phyloP scores from a whole-genome alignment of 37 sponge, comb jelly and placozoan genomes.

The Bolinopsis microptera region DNA sequence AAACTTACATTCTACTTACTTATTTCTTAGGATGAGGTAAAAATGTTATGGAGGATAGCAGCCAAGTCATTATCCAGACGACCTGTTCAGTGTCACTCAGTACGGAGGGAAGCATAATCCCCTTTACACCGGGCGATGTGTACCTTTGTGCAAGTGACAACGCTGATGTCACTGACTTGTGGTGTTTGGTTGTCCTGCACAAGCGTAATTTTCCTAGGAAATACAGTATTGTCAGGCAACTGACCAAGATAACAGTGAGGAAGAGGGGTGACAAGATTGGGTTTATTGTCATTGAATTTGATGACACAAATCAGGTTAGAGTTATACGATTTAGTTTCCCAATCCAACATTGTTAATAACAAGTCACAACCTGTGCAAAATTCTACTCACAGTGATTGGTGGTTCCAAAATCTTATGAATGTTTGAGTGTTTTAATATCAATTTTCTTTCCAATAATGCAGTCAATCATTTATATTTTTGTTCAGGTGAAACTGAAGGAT shows the following conservation, averaged over 20 bases:
- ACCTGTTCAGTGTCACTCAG: slow-evolving; percentile 42
- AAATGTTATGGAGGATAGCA: slow-evolving; percentile 43
- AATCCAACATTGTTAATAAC: too few relatives aligned
- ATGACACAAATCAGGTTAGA: slow-evolving; percentile 45
- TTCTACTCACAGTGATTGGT: too few relatives aligned
- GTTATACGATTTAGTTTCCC: too few relatives aligned
- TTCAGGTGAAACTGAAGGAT: slow-evolving; percentile 39
- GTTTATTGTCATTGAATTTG: slow-evolving; percentile 59
- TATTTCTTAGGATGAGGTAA: background rate
- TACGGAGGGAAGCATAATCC: slow-evolving; percentile 46
- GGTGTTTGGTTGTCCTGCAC: slow-evolving; percentile 63
- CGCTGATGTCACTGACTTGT: background rate
- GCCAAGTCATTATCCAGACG: slow-evolving; percentile 44
- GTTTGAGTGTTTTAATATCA: too few relatives aligned
- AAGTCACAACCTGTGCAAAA: too few relatives aligned
- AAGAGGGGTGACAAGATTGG: background rate
- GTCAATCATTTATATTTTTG: too few relatives aligned
- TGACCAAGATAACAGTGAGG: slow-evolving; percentile 28
- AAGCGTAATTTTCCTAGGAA: slow-evolving; percentile 54
- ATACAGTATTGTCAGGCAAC: slow-evolving; percentile 49
- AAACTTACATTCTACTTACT: too few relatives aligned
- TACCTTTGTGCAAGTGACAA: slow-evolving; percentile 50
- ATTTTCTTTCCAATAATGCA: too few relatives aligned
- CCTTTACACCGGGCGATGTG: slow-evolving; percentile 53
- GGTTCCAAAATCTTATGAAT: too few relatives aligned